Evolutionary conservation across 2,888 invertebrate genomes (phyloP).

Genomic region (Dioctria linearis): DNA sequence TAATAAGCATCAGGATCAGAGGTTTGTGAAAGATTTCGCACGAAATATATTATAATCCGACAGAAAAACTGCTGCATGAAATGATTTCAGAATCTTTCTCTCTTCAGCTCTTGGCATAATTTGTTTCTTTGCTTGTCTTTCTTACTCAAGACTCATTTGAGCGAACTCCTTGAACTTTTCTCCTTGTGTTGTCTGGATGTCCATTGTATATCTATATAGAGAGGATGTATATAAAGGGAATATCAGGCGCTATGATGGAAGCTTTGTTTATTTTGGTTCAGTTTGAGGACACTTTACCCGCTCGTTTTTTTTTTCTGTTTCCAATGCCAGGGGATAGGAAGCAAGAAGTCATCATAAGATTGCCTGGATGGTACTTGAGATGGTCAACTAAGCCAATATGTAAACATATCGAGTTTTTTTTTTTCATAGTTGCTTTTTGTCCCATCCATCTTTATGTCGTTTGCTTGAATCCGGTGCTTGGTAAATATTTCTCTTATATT

Average conservation of each 20-base stretch:
- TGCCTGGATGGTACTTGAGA: slow-evolving; percentile 31
- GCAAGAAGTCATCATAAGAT: slow-evolving; percentile 28
- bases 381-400: slow-evolving; percentile 47
- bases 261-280: slow-evolving; percentile 36
- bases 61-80: background rate
- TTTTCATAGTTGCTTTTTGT: slow-evolving; percentile 26
- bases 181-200: background rate
- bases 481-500: slow-evolving; percentile 24
- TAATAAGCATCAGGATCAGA: background rate
- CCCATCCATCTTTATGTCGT: slow-evolving; percentile 32
- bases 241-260: slow-evolving; percentile 6
- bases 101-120: background rate
- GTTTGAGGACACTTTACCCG: slow-evolving; percentile 44
- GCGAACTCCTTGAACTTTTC: slow-evolving; percentile 5
- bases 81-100: background rate
- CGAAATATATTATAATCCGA: background rate
- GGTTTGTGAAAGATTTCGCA: background rate
- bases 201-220: too few species aligned
- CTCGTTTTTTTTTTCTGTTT: slow-evolving; percentile 1
- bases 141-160: background rate
- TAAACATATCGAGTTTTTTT: slow-evolving; percentile 44
- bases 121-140: background rate
- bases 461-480: slow-evolving; percentile 23
- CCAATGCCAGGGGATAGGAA: background rate
- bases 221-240: background rate